Conservation (phyloP, 2,113 vertebrate genomes). For the Sterna hirundo region DNA sequence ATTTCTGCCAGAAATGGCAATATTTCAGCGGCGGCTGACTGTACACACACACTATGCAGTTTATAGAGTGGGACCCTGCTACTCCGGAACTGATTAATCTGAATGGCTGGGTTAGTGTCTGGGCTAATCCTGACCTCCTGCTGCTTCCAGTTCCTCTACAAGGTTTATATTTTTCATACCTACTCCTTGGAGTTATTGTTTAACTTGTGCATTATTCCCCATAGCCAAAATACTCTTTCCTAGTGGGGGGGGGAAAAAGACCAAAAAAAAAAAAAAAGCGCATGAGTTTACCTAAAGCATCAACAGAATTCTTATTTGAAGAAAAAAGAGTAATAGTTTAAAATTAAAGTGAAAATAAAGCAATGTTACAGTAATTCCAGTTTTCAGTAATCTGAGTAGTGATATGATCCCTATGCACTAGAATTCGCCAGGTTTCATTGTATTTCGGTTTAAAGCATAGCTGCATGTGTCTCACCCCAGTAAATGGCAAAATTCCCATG, state of each 20-base stretch:
- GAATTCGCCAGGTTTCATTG: neutral
- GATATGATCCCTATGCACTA: neutral
- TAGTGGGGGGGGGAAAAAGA: fast-evolving
- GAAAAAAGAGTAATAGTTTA: neutral
- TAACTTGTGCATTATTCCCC: neutral
- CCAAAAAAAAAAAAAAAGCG: neutral
- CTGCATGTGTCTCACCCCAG: neutral
- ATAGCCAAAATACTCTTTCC: neutral
- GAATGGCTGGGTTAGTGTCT: neutral
- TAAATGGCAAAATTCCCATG: neutral
- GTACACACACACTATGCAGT: neutral
- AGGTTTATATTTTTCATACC: neutral
- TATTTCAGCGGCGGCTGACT: neutral
- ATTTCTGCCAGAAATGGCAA: neutral
- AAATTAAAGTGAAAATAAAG: neutral
- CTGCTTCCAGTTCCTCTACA: neutral
- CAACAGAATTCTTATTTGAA: neutral
- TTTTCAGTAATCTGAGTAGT: neutral
- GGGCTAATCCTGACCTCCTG: neutral
- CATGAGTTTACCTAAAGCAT: neutral
- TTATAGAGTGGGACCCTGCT: neutral
- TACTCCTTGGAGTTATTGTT: conserved; percentile 9
- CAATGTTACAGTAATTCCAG: neutral
- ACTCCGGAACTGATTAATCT: neutral
- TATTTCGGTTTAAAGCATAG: neutral